Conservation (phyloP, 2,113 vertebrate genomes). For the Gavia stellata region DNA sequence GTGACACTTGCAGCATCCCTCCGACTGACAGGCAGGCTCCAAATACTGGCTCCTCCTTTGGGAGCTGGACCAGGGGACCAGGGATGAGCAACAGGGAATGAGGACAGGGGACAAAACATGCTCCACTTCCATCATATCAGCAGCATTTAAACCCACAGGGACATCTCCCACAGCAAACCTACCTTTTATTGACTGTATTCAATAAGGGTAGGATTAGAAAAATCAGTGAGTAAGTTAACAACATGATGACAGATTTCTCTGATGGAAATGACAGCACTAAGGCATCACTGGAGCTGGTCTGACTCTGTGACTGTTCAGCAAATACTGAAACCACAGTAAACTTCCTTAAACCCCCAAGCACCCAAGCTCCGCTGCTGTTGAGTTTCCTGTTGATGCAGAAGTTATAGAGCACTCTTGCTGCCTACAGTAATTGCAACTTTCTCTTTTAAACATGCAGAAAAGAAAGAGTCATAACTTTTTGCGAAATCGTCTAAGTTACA, state of each 20-base stretch:
- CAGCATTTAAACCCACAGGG: not conserved
- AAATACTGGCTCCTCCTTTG: not conserved
- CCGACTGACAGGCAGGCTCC: not conserved
- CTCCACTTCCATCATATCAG: not conserved
- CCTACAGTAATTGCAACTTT: not conserved
- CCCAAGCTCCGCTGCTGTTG: rapidly evolving
- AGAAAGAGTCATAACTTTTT: not conserved
- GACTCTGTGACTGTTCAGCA: not conserved
- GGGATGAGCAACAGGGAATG: not conserved
- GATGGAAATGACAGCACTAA: not conserved
- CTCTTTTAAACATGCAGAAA: not conserved
- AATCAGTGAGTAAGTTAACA: not conserved
- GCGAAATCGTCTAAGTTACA: not conserved
- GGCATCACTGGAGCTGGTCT: not conserved
- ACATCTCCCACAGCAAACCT: not conserved
- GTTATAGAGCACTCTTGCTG: not conserved
- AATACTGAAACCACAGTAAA: not conserved
- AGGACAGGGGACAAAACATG: not conserved
- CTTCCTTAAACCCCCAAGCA: not conserved
- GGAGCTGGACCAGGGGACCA: rapidly evolving
- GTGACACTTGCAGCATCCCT: not conserved
- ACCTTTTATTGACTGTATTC: not conserved
- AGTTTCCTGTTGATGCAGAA: not conserved
- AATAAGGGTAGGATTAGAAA: not conserved
- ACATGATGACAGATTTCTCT: not conserved